Base-by-base conservation (phyloP, 2,888 invertebrate species). In the Patella pellucida region DNA sequence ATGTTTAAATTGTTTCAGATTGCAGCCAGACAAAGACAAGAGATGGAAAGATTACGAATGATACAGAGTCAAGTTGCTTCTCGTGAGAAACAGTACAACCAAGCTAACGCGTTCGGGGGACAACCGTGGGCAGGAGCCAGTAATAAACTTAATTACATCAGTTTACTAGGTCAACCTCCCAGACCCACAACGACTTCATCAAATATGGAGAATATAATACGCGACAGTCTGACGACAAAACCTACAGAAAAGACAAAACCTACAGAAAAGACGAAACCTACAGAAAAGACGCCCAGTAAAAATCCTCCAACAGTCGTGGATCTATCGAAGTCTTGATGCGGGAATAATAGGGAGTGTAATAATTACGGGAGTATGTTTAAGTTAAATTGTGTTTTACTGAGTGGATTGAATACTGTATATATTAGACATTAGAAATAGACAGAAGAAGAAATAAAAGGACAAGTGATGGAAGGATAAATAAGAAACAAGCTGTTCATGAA, bases 291-390 rank as follows among this genome's bases (percentile, higher is more conserved):
- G 15, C 56, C 72, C n/a, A 19, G 50, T 50, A 72, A 72, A 31
- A 72, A 72, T 50, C 72, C 67, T 12, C 72, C 72, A 67, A 27
- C 62, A 50, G 54, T 62, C 27, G 67, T 72, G 15, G 72, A 72
- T 67, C 50, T 72, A 67, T 56, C 72, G 19, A 72, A 72, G 7
- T 72, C 72, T 54, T 72, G 72, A 72, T 72, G 31, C 19, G 67
- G 9, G 9, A 41, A 41, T 9, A 41, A 41, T 41, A 41, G 41
- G 41, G 9, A 41, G 41, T 41, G 41, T 41, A 41, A 41, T 41
- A 9, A 41, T 41, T 41, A 41, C 9, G 41, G 41, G 41, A 41
- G 41, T 41, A 41, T 41, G 41, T 7, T 41, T 41, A 41, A 41
- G 41, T 41, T 41, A 41, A 41, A 41, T 41, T 9, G 4, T 41